Evolutionary conservation across 2,888 invertebrate genomes (phyloP).

Genomic region (Rhagophthalmus giganteus): DNA sequence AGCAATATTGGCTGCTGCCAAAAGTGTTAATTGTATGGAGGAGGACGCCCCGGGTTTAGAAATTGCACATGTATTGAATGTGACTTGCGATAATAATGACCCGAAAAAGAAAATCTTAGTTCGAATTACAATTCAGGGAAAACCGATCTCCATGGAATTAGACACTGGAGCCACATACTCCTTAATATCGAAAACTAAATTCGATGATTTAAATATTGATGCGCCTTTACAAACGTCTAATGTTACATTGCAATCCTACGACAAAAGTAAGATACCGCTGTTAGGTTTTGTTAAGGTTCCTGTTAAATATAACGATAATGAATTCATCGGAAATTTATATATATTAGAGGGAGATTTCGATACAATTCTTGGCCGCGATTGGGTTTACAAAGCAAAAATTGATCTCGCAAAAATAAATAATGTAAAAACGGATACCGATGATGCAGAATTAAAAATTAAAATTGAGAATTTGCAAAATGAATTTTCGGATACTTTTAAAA

Average conservation of each 20-base stretch:
- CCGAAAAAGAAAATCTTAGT: background rate
- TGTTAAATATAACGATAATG: too few relatives aligned
- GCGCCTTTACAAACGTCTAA: background rate
- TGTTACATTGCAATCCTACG: background rate
- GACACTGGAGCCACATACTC: background rate
- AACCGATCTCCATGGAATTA: background rate
- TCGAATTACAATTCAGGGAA: background rate
- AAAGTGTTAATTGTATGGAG: too few relatives aligned
- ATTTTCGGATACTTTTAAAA: background rate
- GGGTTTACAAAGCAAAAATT: slow-evolving; percentile 1
- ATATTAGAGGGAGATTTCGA: background rate
- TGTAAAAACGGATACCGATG: too few relatives aligned
- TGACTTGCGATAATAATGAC: background rate
- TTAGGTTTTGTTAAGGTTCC: too few relatives aligned
- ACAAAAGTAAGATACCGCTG: too few relatives aligned
- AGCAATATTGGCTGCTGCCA: too few relatives aligned
- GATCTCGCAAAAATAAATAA: background rate
- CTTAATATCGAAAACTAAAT: background rate
- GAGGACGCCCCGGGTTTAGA: too few relatives aligned
- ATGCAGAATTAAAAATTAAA: background rate
- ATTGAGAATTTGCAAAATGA: background rate
- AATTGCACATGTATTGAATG: too few relatives aligned
- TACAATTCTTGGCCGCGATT: slow-evolving; percentile 2
- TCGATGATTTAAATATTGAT: background rate
- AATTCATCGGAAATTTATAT: too few relatives aligned